Evolutionary conservation across 2,113 vertebrate genomes (phyloP).

Genomic region (Pelobates fuscus): DNA sequence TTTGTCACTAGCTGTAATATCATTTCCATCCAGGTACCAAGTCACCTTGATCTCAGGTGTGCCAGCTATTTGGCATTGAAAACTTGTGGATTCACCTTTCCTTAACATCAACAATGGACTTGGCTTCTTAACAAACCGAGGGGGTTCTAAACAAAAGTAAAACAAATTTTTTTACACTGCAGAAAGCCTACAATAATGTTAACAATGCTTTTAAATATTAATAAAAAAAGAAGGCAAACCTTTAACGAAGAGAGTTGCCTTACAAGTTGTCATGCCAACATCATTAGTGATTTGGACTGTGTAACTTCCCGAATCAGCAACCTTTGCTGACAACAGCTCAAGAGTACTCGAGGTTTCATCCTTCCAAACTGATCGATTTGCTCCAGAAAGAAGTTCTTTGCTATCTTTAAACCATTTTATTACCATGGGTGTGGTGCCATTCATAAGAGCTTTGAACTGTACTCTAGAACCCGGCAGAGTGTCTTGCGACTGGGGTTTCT

Average conservation of each 20-base stretch:
- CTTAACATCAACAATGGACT: slow-evolving; percentile 83
- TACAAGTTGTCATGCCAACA: slow-evolving; percentile 86
- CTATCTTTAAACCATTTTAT: slow-evolving; percentile 96
- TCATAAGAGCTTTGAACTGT: slow-evolving; percentile 83
- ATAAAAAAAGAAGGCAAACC: slow-evolving; percentile 70
- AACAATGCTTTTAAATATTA: neutral
- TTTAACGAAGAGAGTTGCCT: slow-evolving; percentile 91
- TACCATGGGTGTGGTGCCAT: slow-evolving; percentile 85
- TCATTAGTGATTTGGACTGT: slow-evolving; percentile 91
- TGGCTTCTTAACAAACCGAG: slow-evolving; percentile 88
- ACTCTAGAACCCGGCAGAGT: slow-evolving; percentile 86
- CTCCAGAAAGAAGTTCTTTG: slow-evolving; percentile 83
- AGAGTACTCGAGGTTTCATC: slow-evolving; percentile 85
- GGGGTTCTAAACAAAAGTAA: slow-evolving; percentile 79
- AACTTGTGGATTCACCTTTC: slow-evolving; percentile 81
- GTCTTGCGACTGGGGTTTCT: slow-evolving; percentile 89
- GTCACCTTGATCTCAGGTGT: slow-evolving; percentile 88
- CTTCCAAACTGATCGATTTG: slow-evolving; percentile 82
- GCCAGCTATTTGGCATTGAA: slow-evolving; percentile 90
- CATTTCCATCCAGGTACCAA: slow-evolving; percentile 93
- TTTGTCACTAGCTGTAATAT: slow-evolving; percentile 76
- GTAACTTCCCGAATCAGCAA: slow-evolving; percentile 86
- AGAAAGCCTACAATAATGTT: slow-evolving; percentile 30
- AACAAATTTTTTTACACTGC: neutral
- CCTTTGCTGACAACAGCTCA: slow-evolving; percentile 87